Evolutionary conservation across 2,113 vertebrate species (phyloP).

Genomic region (Lepus americanus): DNA sequence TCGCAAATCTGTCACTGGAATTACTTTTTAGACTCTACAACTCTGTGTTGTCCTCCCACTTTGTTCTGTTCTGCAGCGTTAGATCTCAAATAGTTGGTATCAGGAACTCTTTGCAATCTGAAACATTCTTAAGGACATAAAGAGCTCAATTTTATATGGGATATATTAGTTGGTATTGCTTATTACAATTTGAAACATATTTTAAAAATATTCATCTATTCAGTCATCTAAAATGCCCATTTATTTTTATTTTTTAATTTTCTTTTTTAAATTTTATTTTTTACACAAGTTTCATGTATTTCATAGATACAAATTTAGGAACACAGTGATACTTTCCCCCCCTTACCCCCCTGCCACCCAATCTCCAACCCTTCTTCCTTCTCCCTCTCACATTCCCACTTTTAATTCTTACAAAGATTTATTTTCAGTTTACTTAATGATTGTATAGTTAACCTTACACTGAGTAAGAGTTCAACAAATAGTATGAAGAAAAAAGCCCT

Average conservation of each 20-base stretch:
- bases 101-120: not conserved
- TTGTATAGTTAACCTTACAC: no score
- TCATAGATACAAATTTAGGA: no score
- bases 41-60: not conserved
- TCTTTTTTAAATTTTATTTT: no score
- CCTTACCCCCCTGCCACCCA: no score
- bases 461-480: no score
- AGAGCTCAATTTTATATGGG: not conserved
- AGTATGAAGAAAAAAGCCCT: no score
- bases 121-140: not conserved
- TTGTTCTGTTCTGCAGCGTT: not conserved
- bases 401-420: no score
- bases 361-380: not conserved
- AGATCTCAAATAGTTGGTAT: not conserved
- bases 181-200: not conserved
- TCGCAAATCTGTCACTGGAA: not conserved
- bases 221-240: not conserved
- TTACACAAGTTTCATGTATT: no score
- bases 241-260: no score
- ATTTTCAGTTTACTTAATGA: no score
- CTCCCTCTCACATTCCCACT: no score
- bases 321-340: no score
- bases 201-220: not conserved
- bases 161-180: not conserved
- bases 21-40: not conserved